Base-by-base conservation (phyloP, 2,888 invertebrate species). In the Parnassius orleans region DNA sequence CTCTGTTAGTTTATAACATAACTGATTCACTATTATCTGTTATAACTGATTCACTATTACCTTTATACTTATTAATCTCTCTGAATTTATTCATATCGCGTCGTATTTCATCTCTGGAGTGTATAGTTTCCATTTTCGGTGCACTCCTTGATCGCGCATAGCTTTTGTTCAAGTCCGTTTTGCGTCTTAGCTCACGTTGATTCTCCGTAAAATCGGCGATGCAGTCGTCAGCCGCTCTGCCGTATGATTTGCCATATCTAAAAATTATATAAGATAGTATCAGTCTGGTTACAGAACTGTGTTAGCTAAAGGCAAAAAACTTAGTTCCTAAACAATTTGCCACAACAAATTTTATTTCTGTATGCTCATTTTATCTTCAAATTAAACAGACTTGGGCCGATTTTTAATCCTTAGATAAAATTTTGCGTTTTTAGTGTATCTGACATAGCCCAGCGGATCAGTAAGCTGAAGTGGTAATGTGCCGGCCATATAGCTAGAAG, bases 151-250 rank as follows among this genome's bases (percentile, higher is more conserved):
- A 92, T 57, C 93, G 76, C 1, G 84, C 74, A 65, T 90, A 90
- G 65, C 86, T 87, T 66, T 84, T 81, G 71, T 89, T 90, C 10
- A 91, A 76, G 43, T 90, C 86, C 0, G 88, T 81, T 63, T 87
- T 86, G 44, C 88, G 83, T 64, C 86, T 73, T 50, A 90, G 59
- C 53, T 87, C 87, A 1, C 86, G 76, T 71, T 92, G 92, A 69
- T 79, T 89, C 69, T 80, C 91, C 58, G 89, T 86, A 82, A 91
- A 94, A 78, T 92, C 93, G 54, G 83, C 89, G 90, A 90, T 93
- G 80, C 93, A 93, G 75, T 93, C 93, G 71, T 93, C 93, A 0
- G 93, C 93, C 2, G 93, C 86, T 59, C 92, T 83, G 1, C 92
- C 91, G 72, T 93, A 93, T 0, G 93, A 93, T 79, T 93, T 93